Percentiles rank a stretch among this genome's conserved stretches.
Conservation (phyloP, 1,140 invertebrate genomes). For the Cyclargus thomasi region DNA sequence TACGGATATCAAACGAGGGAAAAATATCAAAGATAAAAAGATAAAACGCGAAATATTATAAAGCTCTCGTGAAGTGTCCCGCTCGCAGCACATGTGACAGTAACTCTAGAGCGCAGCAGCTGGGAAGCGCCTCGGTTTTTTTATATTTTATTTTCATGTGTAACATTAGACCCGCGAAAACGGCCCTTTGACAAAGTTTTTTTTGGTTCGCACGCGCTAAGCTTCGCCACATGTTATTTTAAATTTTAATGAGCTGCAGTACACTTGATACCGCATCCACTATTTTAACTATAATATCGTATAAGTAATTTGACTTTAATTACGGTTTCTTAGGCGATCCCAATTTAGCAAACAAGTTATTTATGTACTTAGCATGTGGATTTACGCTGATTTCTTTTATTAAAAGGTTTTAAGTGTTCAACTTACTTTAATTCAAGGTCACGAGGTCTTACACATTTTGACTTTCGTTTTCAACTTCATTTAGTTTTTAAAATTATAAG, state of each 20-base stretch:
- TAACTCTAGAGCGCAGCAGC: conserved; percentile 64
- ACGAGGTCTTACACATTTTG: too few relatives aligned
- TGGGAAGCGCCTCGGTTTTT: conserved; percentile 51
- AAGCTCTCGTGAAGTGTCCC: neutral
- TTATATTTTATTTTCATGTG: conserved; percentile 46
- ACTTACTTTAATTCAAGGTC: too few relatives aligned
- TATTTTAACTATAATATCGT: neutral
- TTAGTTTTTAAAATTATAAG: too few relatives aligned
- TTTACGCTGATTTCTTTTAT: too few relatives aligned
- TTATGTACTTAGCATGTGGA: too few relatives aligned
- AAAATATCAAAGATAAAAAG: neutral
- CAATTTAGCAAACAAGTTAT: neutral
- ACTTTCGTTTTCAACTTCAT: too few relatives aligned
- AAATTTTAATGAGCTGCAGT: conserved; percentile 19
- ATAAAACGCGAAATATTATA: neutral
- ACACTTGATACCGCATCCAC: neutral
- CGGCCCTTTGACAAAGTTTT: conserved; percentile 41
- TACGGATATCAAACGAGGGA: neutral
- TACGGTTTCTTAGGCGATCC: neutral
- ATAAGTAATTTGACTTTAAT: neutral
- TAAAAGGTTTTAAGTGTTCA: too few relatives aligned
- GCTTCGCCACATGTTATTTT: conserved; percentile 51
- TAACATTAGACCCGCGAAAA: conserved; percentile 62
- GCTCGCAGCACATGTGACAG: conserved; percentile 38
- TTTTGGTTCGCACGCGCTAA: conserved; percentile 62